phyloP scores from a whole-genome alignment of 2,797 vertebrate genomes.

The Myiotriccus ornatus region DNA sequence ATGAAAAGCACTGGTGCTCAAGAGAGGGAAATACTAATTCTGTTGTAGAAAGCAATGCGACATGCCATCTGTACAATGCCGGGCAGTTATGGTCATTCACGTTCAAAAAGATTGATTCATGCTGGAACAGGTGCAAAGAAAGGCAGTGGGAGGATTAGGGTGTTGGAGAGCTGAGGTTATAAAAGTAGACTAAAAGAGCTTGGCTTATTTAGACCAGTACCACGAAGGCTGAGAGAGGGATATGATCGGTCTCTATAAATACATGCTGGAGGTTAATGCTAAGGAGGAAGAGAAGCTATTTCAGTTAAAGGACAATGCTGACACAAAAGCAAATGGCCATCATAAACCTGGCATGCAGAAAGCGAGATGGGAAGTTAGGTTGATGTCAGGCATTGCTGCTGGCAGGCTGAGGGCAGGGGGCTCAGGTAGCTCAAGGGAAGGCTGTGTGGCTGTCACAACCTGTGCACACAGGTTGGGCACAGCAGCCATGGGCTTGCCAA shows the following conservation, averaged over 20 bases:
- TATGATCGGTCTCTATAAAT: slow-evolving; percentile 61
- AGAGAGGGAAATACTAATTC: slow-evolving; percentile 25
- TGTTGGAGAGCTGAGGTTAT: slow-evolving; percentile 30
- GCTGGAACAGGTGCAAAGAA: slow-evolving; percentile 64
- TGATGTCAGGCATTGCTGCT: background rate
- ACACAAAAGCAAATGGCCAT: slow-evolving; percentile 34
- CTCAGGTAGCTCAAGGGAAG: accelerated
- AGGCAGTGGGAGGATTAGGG: slow-evolving; percentile 44
- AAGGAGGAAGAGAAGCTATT: slow-evolving; percentile 66
- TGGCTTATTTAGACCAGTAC: slow-evolving; percentile 53
- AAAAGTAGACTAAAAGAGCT: slow-evolving; percentile 54
- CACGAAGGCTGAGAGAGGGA: slow-evolving; percentile 46
- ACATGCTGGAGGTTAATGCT: slow-evolving; percentile 50
- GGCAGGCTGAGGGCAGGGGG: background rate
- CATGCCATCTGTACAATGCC: slow-evolving; percentile 33
- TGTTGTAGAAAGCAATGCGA: slow-evolving; percentile 30
- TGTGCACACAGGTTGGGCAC: background rate
- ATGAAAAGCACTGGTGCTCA: background rate
- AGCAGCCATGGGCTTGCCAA: background rate
- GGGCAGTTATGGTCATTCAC: slow-evolving; percentile 44
- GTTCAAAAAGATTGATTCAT: slow-evolving; percentile 60
- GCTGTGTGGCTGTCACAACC: background rate
- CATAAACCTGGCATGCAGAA: background rate
- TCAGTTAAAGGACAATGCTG: slow-evolving; percentile 62
- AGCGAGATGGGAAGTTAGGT: background rate